phyloP scores from a whole-genome alignment of 2,113 vertebrate species.

The Paedocypris sp. region DNA sequence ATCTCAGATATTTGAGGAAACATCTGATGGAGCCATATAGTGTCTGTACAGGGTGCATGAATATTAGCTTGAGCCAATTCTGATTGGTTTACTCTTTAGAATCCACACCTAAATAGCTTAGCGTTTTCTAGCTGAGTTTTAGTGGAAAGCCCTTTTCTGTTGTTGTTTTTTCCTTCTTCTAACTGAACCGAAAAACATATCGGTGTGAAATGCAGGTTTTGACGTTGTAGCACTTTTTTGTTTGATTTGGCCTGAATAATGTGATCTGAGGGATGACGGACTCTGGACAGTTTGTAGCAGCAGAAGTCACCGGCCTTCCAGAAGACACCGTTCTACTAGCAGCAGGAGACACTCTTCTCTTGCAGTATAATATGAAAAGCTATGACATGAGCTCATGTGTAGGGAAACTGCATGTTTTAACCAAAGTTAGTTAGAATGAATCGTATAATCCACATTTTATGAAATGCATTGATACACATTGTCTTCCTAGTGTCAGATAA shows the following conservation, averaged over 20 bases:
- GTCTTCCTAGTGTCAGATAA: conserved; percentile 29
- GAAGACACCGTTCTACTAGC: background rate
- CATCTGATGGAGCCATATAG: too few species aligned
- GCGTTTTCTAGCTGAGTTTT: too few species aligned
- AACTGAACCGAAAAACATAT: too few species aligned
- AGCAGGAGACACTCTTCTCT: background rate
- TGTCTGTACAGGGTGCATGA: too few species aligned
- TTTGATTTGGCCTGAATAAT: background rate
- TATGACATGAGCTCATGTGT: conserved; percentile 9
- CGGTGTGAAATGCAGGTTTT: too few species aligned
- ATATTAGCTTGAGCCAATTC: too few species aligned
- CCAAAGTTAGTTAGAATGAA: conserved; percentile 41
- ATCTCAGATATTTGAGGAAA: too few species aligned
- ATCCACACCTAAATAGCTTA: too few species aligned
- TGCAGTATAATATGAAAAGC: background rate
- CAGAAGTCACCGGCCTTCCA: conserved; percentile 41
- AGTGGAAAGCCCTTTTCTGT: background rate
- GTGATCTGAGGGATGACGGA: background rate
- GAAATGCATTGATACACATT: background rate
- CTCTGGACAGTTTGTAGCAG: conserved; percentile 45
- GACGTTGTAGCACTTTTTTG: conserved; percentile 1
- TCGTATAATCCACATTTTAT: conserved; percentile 15
- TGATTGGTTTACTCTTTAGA: too few species aligned
- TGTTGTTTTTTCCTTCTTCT: background rate
- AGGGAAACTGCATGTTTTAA: conserved; percentile 46